These are phyloP conservation scores for Acanthosoma haemorrhoidale DNA, from an alignment of 2,888 invertebrate species.

Conservation along the genomic window DNA sequence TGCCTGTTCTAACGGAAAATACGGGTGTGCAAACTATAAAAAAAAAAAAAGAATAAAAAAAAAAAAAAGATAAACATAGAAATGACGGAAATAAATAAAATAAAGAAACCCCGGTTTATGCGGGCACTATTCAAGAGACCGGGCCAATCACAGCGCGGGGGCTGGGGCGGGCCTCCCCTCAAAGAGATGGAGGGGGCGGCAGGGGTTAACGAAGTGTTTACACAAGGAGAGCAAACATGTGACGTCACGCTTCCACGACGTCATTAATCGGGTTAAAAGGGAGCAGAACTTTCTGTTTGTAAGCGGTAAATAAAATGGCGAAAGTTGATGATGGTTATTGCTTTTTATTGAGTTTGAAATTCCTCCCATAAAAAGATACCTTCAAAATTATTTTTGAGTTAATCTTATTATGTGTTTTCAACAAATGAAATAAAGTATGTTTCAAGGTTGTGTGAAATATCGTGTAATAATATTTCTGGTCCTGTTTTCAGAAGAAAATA, in stretches of 20 bases:
- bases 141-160: not conserved
- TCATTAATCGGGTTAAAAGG: not conserved
- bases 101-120: not conserved
- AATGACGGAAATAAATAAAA: not conserved
- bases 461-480: too few relatives aligned
- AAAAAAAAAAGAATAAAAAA: not conserved
- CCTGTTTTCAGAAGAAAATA: too few relatives aligned
- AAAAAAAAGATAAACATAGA: not conserved
- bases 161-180: not conserved
- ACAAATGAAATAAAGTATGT: too few relatives aligned
- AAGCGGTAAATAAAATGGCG: too few relatives aligned
- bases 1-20: not conserved
- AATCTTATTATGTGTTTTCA: too few relatives aligned
- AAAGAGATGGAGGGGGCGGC: not conserved
- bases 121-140: not conserved
- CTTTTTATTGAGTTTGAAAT: too few relatives aligned
- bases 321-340: too few relatives aligned
- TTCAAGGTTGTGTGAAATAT: too few relatives aligned
- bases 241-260: constrained; percentile 15
- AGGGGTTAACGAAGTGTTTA: constrained; percentile 27
- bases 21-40: not conserved
- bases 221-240: constrained; percentile 12
- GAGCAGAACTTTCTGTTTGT: not conserved
- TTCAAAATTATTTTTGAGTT: too few relatives aligned
- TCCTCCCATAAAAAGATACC: too few relatives aligned